These are phyloP conservation scores for Parazoanthus swiftii DNA, from an alignment of 92 coral and sea anemone genomes.

Conservation along the genomic window DNA sequence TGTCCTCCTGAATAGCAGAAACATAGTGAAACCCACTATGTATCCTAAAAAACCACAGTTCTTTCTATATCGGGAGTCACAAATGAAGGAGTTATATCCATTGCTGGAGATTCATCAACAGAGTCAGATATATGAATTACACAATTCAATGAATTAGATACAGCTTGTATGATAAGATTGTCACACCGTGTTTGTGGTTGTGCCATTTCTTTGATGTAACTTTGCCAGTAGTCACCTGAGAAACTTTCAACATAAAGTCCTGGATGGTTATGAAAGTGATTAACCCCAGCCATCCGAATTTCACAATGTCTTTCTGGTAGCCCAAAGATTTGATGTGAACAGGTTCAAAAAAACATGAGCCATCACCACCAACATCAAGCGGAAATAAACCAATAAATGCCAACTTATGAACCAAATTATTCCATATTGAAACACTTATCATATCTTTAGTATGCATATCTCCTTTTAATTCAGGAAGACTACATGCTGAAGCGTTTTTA, in stretches of 20 bases:
- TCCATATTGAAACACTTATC: constrained; percentile 29
- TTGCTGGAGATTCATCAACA: constrained; percentile 44
- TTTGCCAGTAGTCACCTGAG: constrained; percentile 55
- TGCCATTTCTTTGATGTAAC: constrained; percentile 48
- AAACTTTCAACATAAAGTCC: constrained; percentile 53
- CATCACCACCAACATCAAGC: constrained; percentile 37
- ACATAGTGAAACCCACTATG: constrained; percentile 35
- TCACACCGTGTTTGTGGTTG: constrained; percentile 59
- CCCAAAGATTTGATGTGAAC: constrained; percentile 45
- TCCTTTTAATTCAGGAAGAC: too few species aligned
- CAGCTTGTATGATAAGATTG: constrained; percentile 50
- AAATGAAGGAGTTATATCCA: constrained; percentile 41
- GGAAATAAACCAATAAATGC: constrained; percentile 33
- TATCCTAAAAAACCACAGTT: constrained; percentile 34
- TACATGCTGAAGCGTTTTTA: too few species aligned
- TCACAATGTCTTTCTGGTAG: constrained; percentile 39
- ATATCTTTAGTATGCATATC: neutral
- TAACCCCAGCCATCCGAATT: constrained; percentile 35
- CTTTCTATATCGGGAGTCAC: constrained; percentile 24
- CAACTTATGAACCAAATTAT: constrained; percentile 34
- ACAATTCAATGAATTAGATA: constrained; percentile 54
- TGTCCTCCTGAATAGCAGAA: constrained; percentile 38
- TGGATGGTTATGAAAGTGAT: constrained; percentile 36
- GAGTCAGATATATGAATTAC: constrained; percentile 57
- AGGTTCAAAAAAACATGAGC: constrained; percentile 40